Evolutionary conservation across 2,888 invertebrate species (phyloP), one percentile per base, ranked within the genome.

Genomic region (Pteria penguin): DNA sequence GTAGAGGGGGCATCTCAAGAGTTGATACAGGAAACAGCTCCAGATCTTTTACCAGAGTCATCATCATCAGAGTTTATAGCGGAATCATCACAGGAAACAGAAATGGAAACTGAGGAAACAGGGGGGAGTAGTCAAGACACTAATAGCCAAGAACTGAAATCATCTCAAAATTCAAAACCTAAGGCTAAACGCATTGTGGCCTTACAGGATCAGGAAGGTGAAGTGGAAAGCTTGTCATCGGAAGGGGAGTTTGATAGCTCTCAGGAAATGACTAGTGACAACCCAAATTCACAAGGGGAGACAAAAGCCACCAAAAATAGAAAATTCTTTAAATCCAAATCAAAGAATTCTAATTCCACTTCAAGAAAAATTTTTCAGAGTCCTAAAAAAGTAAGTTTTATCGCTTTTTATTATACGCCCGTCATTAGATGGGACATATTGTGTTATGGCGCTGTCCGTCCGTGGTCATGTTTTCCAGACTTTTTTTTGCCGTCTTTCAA

Each of bases 261-360:
- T 52, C 82, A 80, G 36, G 78, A 79, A 4, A 74, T 36, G 14
- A 63, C 65, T 5, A 79, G 76, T 72, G 77, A 78, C 52, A 79
- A 76, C 33, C 82, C 79, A 60, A 72, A 65, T 27, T 55, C 74
- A 24, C 75, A 76, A 22, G 66, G 71, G 18, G 76, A 77, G 52
- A 52, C 57, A 29, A 76, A 79, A 68, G 72, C 76, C 27, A 79
- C 83, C 55, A 82, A 84, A 77, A 82, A 84, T 73, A 82, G 84
- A 45, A 87, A 86, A 54, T 87, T 89, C 72, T 89, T 88, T 80
- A 84, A 87, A 71, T 86, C 87, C 26, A 84, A 86, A 75, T 86
- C 85, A 36, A 80, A 84, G 2, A 75, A 75, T 66, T 69, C 66
- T n/a, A 63, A 75, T 36, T 76, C 72, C 58, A 68, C 72, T 24